phyloP scores from a whole-genome alignment of 2,797 vertebrate species.

The Amphiprion clarkii region DNA sequence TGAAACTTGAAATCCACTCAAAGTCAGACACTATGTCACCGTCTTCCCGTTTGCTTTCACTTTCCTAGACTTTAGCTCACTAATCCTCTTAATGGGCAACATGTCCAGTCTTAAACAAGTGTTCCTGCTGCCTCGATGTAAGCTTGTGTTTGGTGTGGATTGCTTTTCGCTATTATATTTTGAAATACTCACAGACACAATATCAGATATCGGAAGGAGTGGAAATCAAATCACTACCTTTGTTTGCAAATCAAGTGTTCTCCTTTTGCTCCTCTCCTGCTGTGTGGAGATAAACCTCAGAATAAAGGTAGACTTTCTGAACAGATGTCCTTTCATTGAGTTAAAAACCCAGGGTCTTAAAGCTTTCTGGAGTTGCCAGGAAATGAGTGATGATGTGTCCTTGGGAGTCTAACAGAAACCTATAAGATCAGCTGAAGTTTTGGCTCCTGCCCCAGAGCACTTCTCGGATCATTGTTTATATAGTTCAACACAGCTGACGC shows the following conservation, averaged over 20 bases:
- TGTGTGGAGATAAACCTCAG: not conserved
- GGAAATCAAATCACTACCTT: not conserved
- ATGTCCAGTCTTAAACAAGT: constrained; percentile 19
- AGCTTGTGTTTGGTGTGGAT: not conserved
- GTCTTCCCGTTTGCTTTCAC: constrained; percentile 40
- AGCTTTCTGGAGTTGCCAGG: constrained; percentile 30
- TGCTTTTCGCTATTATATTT: not conserved
- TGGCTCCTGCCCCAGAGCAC: constrained; percentile 49
- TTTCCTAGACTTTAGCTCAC: constrained; percentile 26
- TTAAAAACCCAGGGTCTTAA: constrained; percentile 18
- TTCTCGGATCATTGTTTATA: constrained; percentile 54
- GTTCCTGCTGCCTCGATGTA: not conserved
- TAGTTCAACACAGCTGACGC: constrained; percentile 42
- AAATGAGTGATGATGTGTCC: constrained; percentile 40
- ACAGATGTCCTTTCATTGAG: constrained; percentile 40
- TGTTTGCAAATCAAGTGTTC: not conserved
- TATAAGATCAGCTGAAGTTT: constrained; percentile 61
- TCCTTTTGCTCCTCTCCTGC: not conserved
- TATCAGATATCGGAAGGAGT: no score
- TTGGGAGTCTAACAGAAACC: constrained; percentile 29
- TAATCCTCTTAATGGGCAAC: constrained; percentile 27
- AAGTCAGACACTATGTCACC: constrained; percentile 25
- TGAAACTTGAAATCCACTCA: constrained; percentile 23
- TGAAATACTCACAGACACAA: no score
- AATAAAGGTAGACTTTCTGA: not conserved